Base-by-base conservation (phyloP, 37 sponge, comb jelly and placozoan genomes). In the Diacarnus erythraeanus region DNA sequence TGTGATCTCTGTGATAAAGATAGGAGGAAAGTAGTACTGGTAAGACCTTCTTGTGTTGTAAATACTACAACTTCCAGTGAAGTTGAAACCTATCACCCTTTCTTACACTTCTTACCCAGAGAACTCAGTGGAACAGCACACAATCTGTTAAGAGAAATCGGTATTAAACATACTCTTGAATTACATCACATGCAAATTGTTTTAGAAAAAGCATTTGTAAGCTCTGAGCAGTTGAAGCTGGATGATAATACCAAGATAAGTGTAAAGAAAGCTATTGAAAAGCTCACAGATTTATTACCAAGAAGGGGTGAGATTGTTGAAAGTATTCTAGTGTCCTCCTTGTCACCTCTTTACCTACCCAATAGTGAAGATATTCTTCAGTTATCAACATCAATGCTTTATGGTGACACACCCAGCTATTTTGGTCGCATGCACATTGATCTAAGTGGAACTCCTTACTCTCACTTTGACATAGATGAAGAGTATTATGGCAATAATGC, bases 1-100 rank as follows among this genome's bases (percentile, higher is more conserved):
- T 38, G 29, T 18, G 35, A 37, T n/a, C 2, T 38, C 33, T 57
- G 43, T 59, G 43, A 57, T 2, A 36, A n/a, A 20, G 59, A 68
- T 57, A 15, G 1, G 21, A 1, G 31, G 38, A 68, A 42, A 27
- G 43, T 78, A 21, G 82, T 80, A 4, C 78, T 88, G 10, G 88
- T 88, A 9, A 77, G 72, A 26, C 83, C 88, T 27, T 12, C 9
- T 20, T 82, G 70, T 25, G 89, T 83, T 25, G 22, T 89, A n/a
- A n/a, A n/a, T n/a, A n/a, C n/a, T n/a, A n/a, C n/a, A n/a, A n/a
- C n/a, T n/a, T 31, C 63, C 34, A 25, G 35, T 61, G 35, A 66
- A 23, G 75, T 44, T 9, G 6, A 67, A 4, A 22, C 20, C 5
- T 75, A 51, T 37, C 47, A 74, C 25, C 89, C 89, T 36, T 89